Base-by-base conservation (phyloP, 2,888 invertebrate species). In the Cheilosia vulpina region DNA sequence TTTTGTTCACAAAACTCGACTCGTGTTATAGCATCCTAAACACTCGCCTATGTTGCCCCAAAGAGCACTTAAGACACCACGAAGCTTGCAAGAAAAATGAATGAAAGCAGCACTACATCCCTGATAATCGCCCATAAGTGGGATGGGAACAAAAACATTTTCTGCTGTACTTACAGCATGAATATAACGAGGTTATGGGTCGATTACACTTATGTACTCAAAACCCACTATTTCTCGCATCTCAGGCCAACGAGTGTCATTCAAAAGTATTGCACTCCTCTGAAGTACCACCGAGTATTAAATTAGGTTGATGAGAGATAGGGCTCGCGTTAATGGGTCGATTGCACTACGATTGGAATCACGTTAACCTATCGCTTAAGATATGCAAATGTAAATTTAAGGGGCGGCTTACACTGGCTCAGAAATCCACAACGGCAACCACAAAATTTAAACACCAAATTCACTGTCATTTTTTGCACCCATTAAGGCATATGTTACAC, bases 151-250 rank as follows among this genome's bases (percentile, higher is more conserved):
- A 24, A 21, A 5, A 15, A 41, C 15, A 34, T 34, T 19, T 19
- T 7, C 38, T 19, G 19, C 17, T 19, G 9, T 17, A n/a, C 9
- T 2, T 47, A 19, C 47, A 9, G 17, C 47, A 58, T 38, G 43
- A 60, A 43, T 43, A 27, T 41, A 63, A 63, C n/a, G 47, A 50
- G 45, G 31, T 63, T 63, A 63, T 63, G 63, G 63, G 34, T 50
- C 47, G 47, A 47, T 47, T 63, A 63, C 47, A 63, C 47, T 63
- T 17, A 24, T 34, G 43, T n/a, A 24, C 43, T 43, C 11, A 31
- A 17, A 2, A 43, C 13, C 19, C 15, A 13, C 43, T 27, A 53
- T 41, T 53, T 41, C 5, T 6, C 62, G 34, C 17, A 47, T 15
- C 62, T 1, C 24, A 19, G 21, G 6, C 43, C 15, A 58, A 60